Conservation (phyloP, 2,113 vertebrate genomes). For the Epinephelus lanceolatus region DNA sequence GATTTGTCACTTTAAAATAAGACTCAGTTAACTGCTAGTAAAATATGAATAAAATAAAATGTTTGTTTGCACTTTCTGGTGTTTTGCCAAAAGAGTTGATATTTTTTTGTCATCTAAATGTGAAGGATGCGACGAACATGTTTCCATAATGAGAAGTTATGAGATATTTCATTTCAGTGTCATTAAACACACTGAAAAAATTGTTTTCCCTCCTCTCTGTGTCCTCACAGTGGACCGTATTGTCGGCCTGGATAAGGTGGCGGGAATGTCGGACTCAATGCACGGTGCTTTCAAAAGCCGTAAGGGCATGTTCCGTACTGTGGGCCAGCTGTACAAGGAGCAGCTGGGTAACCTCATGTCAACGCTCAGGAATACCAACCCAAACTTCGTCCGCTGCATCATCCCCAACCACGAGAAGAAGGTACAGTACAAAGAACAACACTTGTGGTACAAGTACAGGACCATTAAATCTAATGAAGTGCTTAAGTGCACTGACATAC, state of each 20-base stretch:
- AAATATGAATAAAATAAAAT: not conserved
- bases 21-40: too few relatives aligned
- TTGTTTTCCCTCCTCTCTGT: not conserved
- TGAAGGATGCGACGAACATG: too few relatives aligned
- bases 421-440: slow-evolving; percentile 77
- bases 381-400: slow-evolving; percentile 98
- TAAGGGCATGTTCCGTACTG: slow-evolving; percentile 98
- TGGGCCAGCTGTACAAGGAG: slow-evolving; percentile 98
- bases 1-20: not conserved
- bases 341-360: slow-evolving; percentile 97
- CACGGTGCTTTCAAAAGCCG: slow-evolving; percentile 95
- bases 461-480: not conserved
- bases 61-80: not conserved
- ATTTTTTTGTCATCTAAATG: not conserved
- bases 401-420: slow-evolving; percentile 99
- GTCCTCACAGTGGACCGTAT: slow-evolving; percentile 93
- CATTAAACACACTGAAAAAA: not conserved
- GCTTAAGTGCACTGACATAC: not conserved
- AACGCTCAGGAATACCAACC: slow-evolving; percentile 96
- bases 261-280: slow-evolving; percentile 92
- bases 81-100: not conserved
- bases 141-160: not conserved
- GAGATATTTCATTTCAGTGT: not conserved
- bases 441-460: not conserved
- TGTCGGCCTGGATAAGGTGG: slow-evolving; percentile 96